Evolutionary conservation across 2,797 vertebrate species (phyloP).

Genomic region (Aphelocoma californica): DNA sequence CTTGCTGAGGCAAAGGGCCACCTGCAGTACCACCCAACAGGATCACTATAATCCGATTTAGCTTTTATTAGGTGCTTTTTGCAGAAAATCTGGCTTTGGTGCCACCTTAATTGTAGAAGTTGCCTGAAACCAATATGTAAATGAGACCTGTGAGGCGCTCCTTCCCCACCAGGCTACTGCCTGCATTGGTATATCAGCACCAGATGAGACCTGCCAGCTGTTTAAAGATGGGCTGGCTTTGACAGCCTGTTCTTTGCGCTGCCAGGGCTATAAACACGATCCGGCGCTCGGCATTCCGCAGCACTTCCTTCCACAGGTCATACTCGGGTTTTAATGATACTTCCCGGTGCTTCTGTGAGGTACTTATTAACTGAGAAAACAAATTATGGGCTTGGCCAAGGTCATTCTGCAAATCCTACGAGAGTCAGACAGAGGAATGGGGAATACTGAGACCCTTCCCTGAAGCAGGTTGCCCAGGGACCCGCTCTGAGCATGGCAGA

Average conservation of each 20-base stretch:
- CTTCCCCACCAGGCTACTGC: not conserved
- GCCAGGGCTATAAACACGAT: not conserved
- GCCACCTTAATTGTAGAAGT: not conserved
- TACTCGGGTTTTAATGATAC: not conserved
- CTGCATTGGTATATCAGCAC: not conserved
- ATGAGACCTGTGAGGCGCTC: not conserved
- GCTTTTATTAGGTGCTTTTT: not conserved
- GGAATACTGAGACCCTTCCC: not conserved
- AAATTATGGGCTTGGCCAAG: constrained; percentile 11
- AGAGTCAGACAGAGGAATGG: not conserved
- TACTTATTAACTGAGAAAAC: constrained; percentile 48
- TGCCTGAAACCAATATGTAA: not conserved
- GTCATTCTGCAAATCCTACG: not conserved
- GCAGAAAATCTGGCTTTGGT: not conserved
- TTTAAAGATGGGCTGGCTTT: not conserved
- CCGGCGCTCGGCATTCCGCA: rapidly evolving
- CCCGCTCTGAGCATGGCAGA: not conserved
- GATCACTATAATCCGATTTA: not conserved
- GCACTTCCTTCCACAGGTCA: not conserved
- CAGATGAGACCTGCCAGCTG: not conserved
- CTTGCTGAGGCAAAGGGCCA: not conserved
- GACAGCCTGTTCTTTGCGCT: not conserved
- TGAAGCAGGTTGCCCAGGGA: not conserved
- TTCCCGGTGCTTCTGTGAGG: not conserved
- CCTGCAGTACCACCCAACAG: not conserved